Percentiles rank a stretch among this genome's conserved stretches.
These are phyloP conservation scores for Bovichtus diacanthus DNA, from an alignment of 2,797 vertebrate species.

Conservation along the genomic window DNA sequence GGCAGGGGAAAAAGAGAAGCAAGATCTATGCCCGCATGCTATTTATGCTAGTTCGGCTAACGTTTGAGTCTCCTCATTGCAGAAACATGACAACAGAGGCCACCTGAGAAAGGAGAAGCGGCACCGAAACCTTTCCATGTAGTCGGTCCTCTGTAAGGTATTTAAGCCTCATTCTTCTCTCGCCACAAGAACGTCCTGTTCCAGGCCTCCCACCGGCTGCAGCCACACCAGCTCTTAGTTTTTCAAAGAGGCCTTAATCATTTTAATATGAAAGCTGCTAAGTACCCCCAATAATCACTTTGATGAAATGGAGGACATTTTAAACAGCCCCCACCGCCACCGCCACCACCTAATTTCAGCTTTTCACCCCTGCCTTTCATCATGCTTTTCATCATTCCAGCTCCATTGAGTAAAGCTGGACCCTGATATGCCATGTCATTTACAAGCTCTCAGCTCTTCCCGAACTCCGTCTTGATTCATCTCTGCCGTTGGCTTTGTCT, in stretches of 20 bases:
- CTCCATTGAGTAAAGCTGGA: conserved; percentile 66
- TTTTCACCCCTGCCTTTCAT: conserved; percentile 84
- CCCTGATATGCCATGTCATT: conserved; percentile 65
- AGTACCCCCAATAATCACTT: conserved; percentile 87
- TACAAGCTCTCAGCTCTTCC: conserved; percentile 69
- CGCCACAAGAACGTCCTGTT: conserved; percentile 71
- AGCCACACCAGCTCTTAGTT: conserved; percentile 74
- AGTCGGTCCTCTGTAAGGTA: conserved; percentile 52
- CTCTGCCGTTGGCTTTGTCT: conserved; percentile 58
- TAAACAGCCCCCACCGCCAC: conserved; percentile 51
- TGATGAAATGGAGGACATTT: conserved; percentile 84
- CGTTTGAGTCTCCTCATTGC: neutral
- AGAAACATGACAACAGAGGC: conserved; percentile 15
- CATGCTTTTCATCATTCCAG: conserved; percentile 81
- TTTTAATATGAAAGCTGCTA: conserved; percentile 88
- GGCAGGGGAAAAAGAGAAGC: no score
- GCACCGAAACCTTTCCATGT: conserved; percentile 27
- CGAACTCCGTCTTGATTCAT: conserved; percentile 50
- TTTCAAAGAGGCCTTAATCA: conserved; percentile 86
- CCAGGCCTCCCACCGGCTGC: conserved; percentile 74
- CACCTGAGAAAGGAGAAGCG: conserved; percentile 36
- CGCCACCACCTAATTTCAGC: conserved; percentile 71
- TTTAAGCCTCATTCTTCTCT: conserved; percentile 73
- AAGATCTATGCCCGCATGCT: neutral
- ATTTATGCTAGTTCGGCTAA: neutral